Evolutionary conservation across 2,797 vertebrate genomes (phyloP).

Genomic region (Champsocephalus gunnari): DNA sequence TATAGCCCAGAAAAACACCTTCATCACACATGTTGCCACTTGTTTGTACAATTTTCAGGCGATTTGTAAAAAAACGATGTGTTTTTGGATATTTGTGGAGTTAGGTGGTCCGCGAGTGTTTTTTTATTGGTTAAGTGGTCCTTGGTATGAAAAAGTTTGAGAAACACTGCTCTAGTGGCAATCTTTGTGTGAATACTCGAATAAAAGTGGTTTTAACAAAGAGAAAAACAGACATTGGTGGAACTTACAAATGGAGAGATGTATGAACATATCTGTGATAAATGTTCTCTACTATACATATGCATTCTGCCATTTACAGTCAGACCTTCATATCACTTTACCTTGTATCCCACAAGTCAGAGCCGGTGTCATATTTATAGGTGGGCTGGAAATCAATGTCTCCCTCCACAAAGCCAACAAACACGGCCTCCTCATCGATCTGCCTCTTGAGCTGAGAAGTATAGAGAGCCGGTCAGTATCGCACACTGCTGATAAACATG

Average conservation of each 20-base stretch:
- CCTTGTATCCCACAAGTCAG: conserved; percentile 97
- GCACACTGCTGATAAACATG: neutral
- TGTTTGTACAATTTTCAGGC: no score
- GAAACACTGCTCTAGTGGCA: neutral
- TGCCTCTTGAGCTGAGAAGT: conserved; percentile 90
- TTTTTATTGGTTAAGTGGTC: no score
- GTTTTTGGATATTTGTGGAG: no score
- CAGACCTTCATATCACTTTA: conserved; percentile 64
- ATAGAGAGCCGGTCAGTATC: conserved; percentile 28
- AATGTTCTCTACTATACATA: neutral
- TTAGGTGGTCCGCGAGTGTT: no score
- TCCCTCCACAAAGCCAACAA: conserved; percentile 93
- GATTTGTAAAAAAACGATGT: no score
- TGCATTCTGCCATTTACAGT: neutral
- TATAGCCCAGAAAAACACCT: no score
- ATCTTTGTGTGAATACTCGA: neutral
- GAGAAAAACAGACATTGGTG: neutral
- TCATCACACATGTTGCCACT: no score
- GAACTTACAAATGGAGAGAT: neutral
- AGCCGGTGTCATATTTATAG: conserved; percentile 96
- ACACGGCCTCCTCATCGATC: conserved; percentile 90
- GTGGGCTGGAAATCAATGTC: conserved; percentile 95
- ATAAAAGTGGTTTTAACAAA: neutral
- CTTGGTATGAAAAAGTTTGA: no score
- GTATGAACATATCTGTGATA: neutral